These are phyloP conservation scores for Suillia variegata DNA, from an alignment of 2,888 invertebrate genomes.

Conservation along the genomic window DNA sequence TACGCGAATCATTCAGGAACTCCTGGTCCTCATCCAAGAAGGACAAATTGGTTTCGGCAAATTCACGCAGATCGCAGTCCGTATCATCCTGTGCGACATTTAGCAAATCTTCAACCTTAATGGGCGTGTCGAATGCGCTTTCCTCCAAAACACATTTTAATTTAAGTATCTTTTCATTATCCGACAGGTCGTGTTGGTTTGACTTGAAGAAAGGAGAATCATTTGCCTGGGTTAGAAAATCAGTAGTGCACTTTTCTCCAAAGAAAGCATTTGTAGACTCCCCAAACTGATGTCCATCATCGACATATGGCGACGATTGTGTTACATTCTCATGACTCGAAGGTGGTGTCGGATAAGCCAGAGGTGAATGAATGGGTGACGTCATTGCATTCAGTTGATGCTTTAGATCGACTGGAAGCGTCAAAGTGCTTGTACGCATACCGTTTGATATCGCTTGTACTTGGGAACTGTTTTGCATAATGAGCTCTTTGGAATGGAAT, in stretches of 20 bases:
- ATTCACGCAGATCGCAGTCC: constrained; percentile 58
- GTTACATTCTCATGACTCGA: constrained; percentile 79
- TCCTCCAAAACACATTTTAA: constrained; percentile 58
- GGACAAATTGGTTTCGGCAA: constrained; percentile 59
- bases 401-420: constrained; percentile 41
- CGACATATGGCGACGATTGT: constrained; percentile 60
- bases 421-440: constrained; percentile 58
- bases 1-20: constrained; percentile 68
- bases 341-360: constrained; percentile 86
- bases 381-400: constrained; percentile 60
- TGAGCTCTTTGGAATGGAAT: constrained; percentile 70
- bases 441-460: constrained; percentile 53
- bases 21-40: constrained; percentile 61
- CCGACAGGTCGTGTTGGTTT: constrained; percentile 42
- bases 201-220: constrained; percentile 50
- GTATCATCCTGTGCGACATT: constrained; percentile 53
- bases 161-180: constrained; percentile 59
- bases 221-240: constrained; percentile 46
- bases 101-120: constrained; percentile 57
- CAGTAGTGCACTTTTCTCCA: constrained; percentile 52
- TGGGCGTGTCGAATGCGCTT: constrained; percentile 52
- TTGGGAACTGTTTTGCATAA: constrained; percentile 57
- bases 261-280: constrained; percentile 58
- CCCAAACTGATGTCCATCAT: constrained; percentile 55
- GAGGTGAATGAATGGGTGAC: constrained; percentile 71